Evolutionary conservation across 2,113 vertebrate genomes (phyloP), one percentile per base, ranked within the genome.

Genomic region (Oryzias celebensis): DNA sequence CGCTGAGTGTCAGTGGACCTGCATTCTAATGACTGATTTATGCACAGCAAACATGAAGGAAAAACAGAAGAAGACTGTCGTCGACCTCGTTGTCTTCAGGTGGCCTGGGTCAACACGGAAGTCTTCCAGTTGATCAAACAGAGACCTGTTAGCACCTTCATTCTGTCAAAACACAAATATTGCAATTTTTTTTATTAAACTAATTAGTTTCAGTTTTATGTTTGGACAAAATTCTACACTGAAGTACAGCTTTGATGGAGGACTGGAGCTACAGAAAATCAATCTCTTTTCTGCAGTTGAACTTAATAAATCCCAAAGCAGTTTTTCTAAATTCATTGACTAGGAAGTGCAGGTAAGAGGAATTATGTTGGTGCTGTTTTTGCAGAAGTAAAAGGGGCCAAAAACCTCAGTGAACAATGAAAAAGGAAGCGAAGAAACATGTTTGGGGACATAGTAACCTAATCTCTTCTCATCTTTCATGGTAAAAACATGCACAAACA

Each of bases 91-190:
- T 7, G 1, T 79, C 44, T 20, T 87, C 79, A 52, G 74, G n/a
- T 1, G 52, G 28, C 7, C 36, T 13, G 12, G 67, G 1, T 78
- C 81, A 20, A 83, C 28, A 13, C 83, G 72, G 2, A 85, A 70
- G 3, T 89, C 89, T 0, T 91, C 86, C 77, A 91, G 80, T 52
- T 62, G 81, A 31, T 91, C 89, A 58, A 87, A 88, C 62, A 91
- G 62, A 7, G 83, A 36, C 62, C 74, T 85, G 41, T 57, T 80
- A 7, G 41, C 66, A 15, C 54, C 85, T 53, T 87, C 71, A 70
- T 57, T 78, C 82, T 89, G 46, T 28, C 31, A 69, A 10, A 46
- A 74, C 3, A 73, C 1, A 63, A 63, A 58, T 16, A 45, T 56
- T 23, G 20, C 1, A 41, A 1, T n/a, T 58, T 5, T 5, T n/a